Base-by-base conservation (phyloP, 2,888 invertebrate genomes). In the Spodoptera exigua region DNA sequence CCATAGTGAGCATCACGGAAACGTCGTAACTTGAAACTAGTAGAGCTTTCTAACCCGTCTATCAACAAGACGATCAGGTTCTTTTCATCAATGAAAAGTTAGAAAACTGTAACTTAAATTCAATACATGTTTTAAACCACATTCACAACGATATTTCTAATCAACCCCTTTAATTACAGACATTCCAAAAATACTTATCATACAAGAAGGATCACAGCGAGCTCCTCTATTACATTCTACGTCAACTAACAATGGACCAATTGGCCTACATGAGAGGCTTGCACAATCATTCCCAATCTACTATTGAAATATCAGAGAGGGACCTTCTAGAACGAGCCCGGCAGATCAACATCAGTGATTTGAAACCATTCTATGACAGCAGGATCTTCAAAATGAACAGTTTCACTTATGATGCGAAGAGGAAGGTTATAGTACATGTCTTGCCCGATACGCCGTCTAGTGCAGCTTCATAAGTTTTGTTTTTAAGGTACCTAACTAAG, bases 121-220 rank as follows among this genome's bases (percentile, higher is more conserved):
- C n/a, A n/a, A n/a, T n/a, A n/a, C n/a, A n/a, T n/a, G n/a, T n/a
- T n/a, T n/a, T n/a, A n/a, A n/a, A n/a, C n/a, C n/a, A n/a, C n/a
- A n/a, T n/a, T n/a, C n/a, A n/a, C n/a, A n/a, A n/a, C n/a, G n/a
- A n/a, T 41, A 17, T 32, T 12, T 12, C 13, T 39, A 46, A 21
- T 3, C 12, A 14, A 37, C 2, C 13, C 2, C 9, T 39, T 46
- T 7, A 3, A 65, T 94, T 94, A 4, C 94, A 98, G 97, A 97
- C 97, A 78, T 99, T 99, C 96, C 97, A 97, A 80, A 97, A 98
- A 74, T 99, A 99, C 92, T 94, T 99, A 45, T 95, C 97, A 0
- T 99, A 97, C 95, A 98, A 98, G 86, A 97, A 98, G 82, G 99
- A 99, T 89, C 98, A 99, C 94, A 98, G 98, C 80, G 99, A 99